phyloP scores from a whole-genome alignment of 1,140 invertebrate species.

The Drosophila quadrilineata region DNA sequence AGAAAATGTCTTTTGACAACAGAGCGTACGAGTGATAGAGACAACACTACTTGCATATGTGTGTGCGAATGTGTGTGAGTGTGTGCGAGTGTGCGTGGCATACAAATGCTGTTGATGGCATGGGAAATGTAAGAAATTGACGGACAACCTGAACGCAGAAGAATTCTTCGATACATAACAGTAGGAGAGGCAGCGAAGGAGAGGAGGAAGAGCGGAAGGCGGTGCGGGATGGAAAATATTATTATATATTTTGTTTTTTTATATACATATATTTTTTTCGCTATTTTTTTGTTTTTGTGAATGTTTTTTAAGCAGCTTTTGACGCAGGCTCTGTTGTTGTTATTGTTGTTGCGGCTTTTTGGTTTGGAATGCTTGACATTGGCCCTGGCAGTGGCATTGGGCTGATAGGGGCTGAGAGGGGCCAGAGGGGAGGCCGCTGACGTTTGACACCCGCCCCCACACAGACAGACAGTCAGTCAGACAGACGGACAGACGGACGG shows the following conservation, averaged over 20 bases:
- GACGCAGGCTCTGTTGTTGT: constrained; percentile 40
- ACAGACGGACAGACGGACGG: background rate
- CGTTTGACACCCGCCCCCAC: constrained; percentile 41
- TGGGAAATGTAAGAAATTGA: constrained; percentile 23
- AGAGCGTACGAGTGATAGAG: constrained; percentile 4
- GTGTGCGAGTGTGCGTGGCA: constrained; percentile 28
- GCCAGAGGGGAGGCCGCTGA: constrained; percentile 17
- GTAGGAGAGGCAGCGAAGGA: too few relatives aligned
- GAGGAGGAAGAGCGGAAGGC: too few relatives aligned
- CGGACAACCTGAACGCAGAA: constrained; percentile 42
- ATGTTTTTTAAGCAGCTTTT: constrained; percentile 47
- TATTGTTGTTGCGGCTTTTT: constrained; percentile 17
- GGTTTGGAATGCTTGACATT: constrained; percentile 42
- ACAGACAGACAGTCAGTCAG: background rate
- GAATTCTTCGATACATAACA: too few relatives aligned
- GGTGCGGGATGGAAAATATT: too few relatives aligned
- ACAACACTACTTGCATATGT: background rate
- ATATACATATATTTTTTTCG: constrained; percentile 13
- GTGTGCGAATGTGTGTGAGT: background rate
- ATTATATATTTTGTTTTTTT: too few relatives aligned
- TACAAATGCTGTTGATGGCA: constrained; percentile 28
- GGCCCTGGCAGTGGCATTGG: constrained; percentile 14
- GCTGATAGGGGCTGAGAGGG: background rate
- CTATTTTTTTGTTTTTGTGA: constrained; percentile 18
- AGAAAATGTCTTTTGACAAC: background rate